Evolutionary conservation across 2,113 vertebrate species (phyloP).

Genomic region (Leuciscus idus): DNA sequence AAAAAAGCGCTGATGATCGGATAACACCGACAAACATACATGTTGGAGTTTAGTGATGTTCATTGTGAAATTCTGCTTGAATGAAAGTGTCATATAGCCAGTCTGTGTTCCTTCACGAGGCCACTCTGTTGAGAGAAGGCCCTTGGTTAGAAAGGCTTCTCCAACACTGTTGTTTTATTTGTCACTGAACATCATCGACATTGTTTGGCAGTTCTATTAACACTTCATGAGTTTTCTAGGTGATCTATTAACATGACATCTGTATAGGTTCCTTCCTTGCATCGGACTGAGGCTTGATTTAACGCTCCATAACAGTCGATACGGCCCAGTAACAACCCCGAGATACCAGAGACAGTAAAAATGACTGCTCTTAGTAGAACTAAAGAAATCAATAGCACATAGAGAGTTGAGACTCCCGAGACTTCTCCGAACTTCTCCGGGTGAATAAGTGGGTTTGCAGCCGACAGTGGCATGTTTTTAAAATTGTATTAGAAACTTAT

Average conservation of each 20-base stretch:
- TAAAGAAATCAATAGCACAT: constrained; percentile 34
- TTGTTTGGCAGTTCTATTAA: constrained; percentile 1
- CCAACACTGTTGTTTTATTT: constrained; percentile 16
- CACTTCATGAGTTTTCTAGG: constrained; percentile 22
- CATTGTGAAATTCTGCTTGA: too few relatives aligned
- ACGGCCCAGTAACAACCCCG: background rate
- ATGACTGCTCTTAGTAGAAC: constrained; percentile 21
- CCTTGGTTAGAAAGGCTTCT: background rate
- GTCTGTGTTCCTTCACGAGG: too few relatives aligned
- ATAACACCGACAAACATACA: too few relatives aligned
- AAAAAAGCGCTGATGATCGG: too few relatives aligned
- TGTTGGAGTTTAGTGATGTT: too few relatives aligned
- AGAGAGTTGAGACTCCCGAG: background rate
- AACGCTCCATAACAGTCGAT: constrained; percentile 4
- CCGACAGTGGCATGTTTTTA: background rate
- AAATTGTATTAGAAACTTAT: background rate
- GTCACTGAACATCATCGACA: background rate
- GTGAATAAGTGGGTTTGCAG: constrained; percentile 9
- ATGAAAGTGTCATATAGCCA: too few relatives aligned
- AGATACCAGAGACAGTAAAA: constrained; percentile 1
- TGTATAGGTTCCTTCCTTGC: background rate
- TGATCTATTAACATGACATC: constrained; percentile 16
- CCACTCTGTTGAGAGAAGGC: background rate
- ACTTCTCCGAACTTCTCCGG: constrained; percentile 1
- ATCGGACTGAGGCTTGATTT: constrained; percentile 24